Evolutionary conservation across 64 coral and sea anemone species (phyloP), one percentile per base, ranked within the genome.

Genomic region (Orbicella faveolata): DNA sequence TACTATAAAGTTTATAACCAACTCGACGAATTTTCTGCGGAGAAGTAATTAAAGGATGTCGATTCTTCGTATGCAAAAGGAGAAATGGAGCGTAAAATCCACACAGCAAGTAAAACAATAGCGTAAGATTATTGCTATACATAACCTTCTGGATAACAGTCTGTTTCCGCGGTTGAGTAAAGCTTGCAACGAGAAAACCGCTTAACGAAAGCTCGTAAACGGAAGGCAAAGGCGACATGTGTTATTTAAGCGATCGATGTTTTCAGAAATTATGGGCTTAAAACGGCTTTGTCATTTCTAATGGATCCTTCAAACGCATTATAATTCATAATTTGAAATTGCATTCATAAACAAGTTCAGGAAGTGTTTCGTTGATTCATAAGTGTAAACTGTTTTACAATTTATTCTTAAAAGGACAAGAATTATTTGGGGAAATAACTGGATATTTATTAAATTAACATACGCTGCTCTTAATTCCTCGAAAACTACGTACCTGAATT

Each of bases 401-500:
- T 52, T 52, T 52, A 68, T 44, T 85, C 67, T n/a, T 39, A 72
- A 44, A 72, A 72, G 21, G 34, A 41, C 36, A 72, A 72, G 82
- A 25, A 72, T 69, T 72, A 16, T 19, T 48, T 37, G 6, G 82
- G 23, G 21, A 85, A 85, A 85, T 68, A 70, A 72, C 20, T 17
- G 34, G 15, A 21, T 79, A 57, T 55, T 79, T 57, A 79, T 79
- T 51, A 59, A n/a, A 52, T 85, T 44, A 69, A 6, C 67, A 64
- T 21, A 52, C 8, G 25, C 9, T 25, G 21, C 20, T 13, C 37
- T 48, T 44, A 39, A 48, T 84, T 68, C 18, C 55, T 21, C 18
- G 5, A 48, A 48, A 48, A 48, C 0, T 48, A 48, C 44, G 61
- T 91, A 99, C 97, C 97, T 99, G 97, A 17, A 99, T 80, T 41